phyloP scores from a whole-genome alignment of 2,113 vertebrate species.

The Seriola quinqueradiata region DNA sequence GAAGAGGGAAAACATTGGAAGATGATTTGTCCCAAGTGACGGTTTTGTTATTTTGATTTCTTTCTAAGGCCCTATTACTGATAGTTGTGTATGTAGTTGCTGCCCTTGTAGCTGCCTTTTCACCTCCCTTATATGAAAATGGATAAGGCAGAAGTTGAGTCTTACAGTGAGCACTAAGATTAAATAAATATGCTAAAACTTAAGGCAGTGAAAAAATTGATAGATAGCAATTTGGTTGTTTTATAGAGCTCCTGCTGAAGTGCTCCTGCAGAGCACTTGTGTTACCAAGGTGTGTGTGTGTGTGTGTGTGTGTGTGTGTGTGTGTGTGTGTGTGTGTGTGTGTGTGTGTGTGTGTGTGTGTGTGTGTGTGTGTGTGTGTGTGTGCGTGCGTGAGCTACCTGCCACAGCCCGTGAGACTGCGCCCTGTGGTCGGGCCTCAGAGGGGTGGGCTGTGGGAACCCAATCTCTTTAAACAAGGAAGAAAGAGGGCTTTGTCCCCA shows the following conservation, averaged over 20 bases:
- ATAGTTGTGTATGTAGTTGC: constrained; percentile 1
- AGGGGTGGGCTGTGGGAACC: constrained; percentile 76
- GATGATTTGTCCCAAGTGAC: constrained; percentile 34
- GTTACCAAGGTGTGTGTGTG: constrained; percentile 16
- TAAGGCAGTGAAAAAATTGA: not conserved
- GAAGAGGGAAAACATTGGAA: constrained; percentile 16
- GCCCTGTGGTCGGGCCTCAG: constrained; percentile 68
- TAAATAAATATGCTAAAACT: constrained; percentile 8
- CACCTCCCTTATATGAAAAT: constrained; percentile 4
- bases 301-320: not conserved
- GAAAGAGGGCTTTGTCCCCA: constrained; percentile 82
- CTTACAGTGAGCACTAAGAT: not conserved
- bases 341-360: not conserved
- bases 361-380: constrained; percentile 1
- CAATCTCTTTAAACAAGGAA: constrained; percentile 79
- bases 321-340: constrained; percentile 3
- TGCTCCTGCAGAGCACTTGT: constrained; percentile 24
- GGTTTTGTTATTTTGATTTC: constrained; percentile 38
- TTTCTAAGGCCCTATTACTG: constrained; percentile 1
- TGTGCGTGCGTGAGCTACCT: constrained; percentile 51
- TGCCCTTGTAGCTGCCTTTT: constrained; percentile 8
- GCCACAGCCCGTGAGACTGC: constrained; percentile 43
- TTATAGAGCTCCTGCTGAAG: constrained; percentile 17
- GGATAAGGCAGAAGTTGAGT: constrained; percentile 9
- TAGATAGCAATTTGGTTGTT: constrained; percentile 5